These are phyloP conservation scores for Uropetala carovei DNA, from an alignment of 2,888 invertebrate genomes.

Conservation along the genomic window DNA sequence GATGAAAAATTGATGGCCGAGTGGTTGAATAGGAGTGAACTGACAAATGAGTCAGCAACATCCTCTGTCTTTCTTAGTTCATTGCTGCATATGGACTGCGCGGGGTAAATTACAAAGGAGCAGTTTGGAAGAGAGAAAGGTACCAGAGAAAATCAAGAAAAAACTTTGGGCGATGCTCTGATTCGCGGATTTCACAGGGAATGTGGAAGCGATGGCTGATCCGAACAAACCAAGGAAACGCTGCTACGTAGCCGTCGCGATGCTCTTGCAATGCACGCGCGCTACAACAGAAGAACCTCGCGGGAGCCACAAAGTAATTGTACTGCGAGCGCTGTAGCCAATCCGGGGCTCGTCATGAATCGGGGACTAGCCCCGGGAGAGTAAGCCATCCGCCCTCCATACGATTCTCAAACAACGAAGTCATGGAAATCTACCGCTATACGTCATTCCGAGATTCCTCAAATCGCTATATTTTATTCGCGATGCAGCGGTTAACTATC, in stretches of 20 bases:
- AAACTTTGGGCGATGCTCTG: too few species aligned
- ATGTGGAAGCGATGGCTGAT: neutral
- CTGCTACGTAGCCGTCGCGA: neutral
- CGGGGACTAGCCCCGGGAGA: slow-evolving; percentile 17
- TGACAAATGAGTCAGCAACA: too few species aligned
- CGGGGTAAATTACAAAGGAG: too few species aligned
- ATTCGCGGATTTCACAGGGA: neutral
- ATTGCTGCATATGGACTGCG: too few species aligned
- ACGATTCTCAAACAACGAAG: neutral
- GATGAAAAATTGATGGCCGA: too few species aligned
- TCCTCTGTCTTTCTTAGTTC: too few species aligned
- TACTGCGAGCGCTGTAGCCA: neutral
- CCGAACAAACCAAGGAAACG: neutral
- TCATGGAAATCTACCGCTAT: neutral
- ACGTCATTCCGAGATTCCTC: neutral
- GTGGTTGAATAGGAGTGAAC: too few species aligned
- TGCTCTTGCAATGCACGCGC: slow-evolving; percentile 9
- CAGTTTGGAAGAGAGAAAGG: too few species aligned
- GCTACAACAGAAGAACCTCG: neutral
- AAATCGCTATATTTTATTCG: neutral
- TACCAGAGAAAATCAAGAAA: too few species aligned
- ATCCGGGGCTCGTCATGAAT: slow-evolving; percentile 20
- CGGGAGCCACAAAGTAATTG: slow-evolving; percentile 15
- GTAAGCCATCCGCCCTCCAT: neutral
- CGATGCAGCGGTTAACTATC: neutral